Evolutionary conservation across 64 coral and sea anemone genomes (phyloP), one percentile per base, ranked within the genome.

Genomic region (Montipora efflorescens): DNA sequence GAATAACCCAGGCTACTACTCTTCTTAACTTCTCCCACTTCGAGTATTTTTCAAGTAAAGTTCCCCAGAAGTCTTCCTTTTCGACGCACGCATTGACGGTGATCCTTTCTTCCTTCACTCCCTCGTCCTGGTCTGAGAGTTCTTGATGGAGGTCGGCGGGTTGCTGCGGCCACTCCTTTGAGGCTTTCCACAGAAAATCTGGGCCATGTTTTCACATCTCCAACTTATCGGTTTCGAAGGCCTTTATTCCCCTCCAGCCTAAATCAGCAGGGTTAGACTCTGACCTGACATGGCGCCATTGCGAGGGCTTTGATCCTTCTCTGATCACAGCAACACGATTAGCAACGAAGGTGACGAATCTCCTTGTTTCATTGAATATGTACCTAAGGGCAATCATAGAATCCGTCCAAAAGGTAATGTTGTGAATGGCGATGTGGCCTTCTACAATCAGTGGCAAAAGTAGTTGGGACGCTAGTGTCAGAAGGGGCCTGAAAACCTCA

Each of bases 311-410:
- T 0, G 84, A 89, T 21, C 83, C 74, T 77, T 96, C 80, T 76
- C 78, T 88, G 49, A 93, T 96, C 8, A 89, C n/a, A 59, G 95
- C 95, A 28, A 96, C 95, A 48, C 84, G 52, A 28, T 93, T 96
- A n/a, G 95, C 84, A 0, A 96, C 90, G 59, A 96, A 96, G 0
- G 90, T 93, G 20, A 50, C 51, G 78, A 89, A 96, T 78, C 90
- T 96, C 81, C 28, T 95, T 10, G 18, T 59, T 51, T 90, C 83
- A 59, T 91, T 95, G 47, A 49, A 11, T 14, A 95, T 95, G 75
- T 91, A 91, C 22, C 79, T 57, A 48, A 94, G n/a, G 4, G 82
- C 87, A 23, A 96, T 76, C 18, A 75, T 8, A 48, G 74, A 87
- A 48, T 96, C 88, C 57, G 95, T 96, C 95, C 95, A 94, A 76